Evolutionary conservation across 53 echinoderm and acorn worm species (phyloP).

Genomic region (Pentamera pediparva): DNA sequence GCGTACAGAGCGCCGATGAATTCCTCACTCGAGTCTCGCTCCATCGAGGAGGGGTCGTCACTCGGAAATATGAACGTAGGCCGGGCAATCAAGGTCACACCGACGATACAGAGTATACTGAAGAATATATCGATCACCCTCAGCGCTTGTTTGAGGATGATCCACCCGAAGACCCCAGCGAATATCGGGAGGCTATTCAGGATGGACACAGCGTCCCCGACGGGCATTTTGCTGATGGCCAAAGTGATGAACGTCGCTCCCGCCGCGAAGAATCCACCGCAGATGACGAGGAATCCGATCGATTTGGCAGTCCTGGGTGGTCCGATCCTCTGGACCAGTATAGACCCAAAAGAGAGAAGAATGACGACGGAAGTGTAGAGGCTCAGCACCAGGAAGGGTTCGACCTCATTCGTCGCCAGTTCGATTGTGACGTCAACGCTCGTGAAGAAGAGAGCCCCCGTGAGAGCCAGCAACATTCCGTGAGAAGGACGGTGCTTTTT

Average conservation of each 20-base stretch:
- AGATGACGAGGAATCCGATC: background rate
- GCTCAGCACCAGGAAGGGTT: background rate
- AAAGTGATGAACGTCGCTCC: background rate
- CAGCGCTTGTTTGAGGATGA: conserved; percentile 6
- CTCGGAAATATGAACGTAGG: conserved; percentile 13
- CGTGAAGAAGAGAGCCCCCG: background rate
- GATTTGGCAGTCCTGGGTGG: background rate
- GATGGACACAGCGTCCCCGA: conserved; percentile 15
- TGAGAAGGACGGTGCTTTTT: conserved; percentile 4
- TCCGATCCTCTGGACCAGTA: background rate
- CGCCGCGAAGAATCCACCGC: background rate
- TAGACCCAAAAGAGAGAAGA: background rate
- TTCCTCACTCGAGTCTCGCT: background rate
- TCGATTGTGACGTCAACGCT: conserved; percentile 4
- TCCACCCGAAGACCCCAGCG: conserved; percentile 15
- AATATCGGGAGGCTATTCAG: conserved; percentile 19
- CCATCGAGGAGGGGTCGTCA: no score
- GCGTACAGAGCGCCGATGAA: background rate
- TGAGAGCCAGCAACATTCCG: conserved; percentile 9
- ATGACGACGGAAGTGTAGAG: background rate
- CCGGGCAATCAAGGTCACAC: conserved; percentile 9
- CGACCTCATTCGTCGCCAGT: background rate
- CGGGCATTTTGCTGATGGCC: conserved; percentile 21
- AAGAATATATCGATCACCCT: background rate
- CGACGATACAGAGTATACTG: background rate